Evolutionary conservation across 2,888 invertebrate species (phyloP).

Genomic region (Eristalinus sepulchralis): DNA sequence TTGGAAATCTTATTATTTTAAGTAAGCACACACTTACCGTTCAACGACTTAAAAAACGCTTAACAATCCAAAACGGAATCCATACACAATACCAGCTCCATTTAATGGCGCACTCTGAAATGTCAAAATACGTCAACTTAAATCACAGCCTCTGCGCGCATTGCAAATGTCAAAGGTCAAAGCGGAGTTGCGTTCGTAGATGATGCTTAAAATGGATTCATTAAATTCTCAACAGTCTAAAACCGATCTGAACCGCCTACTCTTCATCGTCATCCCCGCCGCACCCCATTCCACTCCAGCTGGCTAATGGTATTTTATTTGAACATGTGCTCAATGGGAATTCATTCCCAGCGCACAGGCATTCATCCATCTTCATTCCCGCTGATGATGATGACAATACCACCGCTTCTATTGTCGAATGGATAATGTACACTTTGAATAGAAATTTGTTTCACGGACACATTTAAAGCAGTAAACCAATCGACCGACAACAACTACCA

Average conservation of each 20-base stretch:
- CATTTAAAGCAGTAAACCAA: constrained; percentile 7
- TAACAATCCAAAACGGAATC: neutral
- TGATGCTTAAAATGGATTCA: neutral
- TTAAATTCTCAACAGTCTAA: neutral
- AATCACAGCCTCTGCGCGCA: neutral
- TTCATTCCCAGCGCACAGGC: neutral
- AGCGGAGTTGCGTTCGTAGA: neutral
- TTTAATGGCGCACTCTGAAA: neutral
- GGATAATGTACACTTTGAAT: constrained; percentile 7
- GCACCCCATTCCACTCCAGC: neutral
- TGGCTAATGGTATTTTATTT: neutral
- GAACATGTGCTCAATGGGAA: constrained; percentile 18
- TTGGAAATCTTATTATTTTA: too few relatives aligned
- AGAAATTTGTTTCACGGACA: constrained; percentile 41
- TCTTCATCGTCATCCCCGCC: neutral
- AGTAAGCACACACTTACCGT: neutral
- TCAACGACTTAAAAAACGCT: neutral
- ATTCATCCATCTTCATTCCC: neutral
- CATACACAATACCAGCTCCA: too few relatives aligned
- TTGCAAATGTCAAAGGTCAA: neutral
- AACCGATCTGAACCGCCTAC: neutral
- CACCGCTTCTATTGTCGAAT: neutral
- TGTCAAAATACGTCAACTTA: neutral
- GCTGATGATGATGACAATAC: neutral
- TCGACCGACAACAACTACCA: constrained; percentile 23